Conservation (phyloP, 2,888 invertebrate species). For the Linnaemya tessellans region DNA sequence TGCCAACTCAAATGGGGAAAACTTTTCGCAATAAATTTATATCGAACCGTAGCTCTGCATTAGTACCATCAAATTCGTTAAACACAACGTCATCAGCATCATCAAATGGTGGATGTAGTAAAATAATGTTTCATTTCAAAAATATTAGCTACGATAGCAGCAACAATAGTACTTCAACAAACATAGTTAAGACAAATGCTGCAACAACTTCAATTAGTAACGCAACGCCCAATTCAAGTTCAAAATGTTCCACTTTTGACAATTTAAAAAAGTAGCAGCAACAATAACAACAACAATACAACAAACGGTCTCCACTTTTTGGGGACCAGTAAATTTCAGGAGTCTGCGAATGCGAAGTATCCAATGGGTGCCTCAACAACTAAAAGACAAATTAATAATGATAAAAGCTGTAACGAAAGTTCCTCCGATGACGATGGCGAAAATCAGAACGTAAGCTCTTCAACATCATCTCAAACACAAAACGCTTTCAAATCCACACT, state of each 20-base stretch:
- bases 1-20: no score
- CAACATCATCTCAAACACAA: no score
- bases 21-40: no score
- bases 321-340: no score
- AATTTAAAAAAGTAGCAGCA: slow-evolving; percentile 64
- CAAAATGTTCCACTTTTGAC: slow-evolving; percentile 57
- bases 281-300: slow-evolving; percentile 66
- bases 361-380: slow-evolving; percentile 76
- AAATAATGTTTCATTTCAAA: slow-evolving; percentile 84
- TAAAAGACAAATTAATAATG: slow-evolving; percentile 76
- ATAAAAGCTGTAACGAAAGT: slow-evolving; percentile 78
- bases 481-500: no score
- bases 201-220: no score
- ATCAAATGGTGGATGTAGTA: no score
- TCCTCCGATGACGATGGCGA: slow-evolving; percentile 77
- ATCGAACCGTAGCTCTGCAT: no score
- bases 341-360: slow-evolving; percentile 76
- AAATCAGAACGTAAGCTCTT: no score
- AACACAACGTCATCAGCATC: no score
- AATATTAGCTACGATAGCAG: slow-evolving; percentile 74
- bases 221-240: no score
- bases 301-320: slow-evolving; percentile 73
- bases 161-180: slow-evolving; percentile 72
- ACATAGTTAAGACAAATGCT: slow-evolving; percentile 76
- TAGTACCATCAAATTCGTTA: no score